Conservation (phyloP, 2,888 invertebrate species). For the Troglohyphantes excavatus region DNA sequence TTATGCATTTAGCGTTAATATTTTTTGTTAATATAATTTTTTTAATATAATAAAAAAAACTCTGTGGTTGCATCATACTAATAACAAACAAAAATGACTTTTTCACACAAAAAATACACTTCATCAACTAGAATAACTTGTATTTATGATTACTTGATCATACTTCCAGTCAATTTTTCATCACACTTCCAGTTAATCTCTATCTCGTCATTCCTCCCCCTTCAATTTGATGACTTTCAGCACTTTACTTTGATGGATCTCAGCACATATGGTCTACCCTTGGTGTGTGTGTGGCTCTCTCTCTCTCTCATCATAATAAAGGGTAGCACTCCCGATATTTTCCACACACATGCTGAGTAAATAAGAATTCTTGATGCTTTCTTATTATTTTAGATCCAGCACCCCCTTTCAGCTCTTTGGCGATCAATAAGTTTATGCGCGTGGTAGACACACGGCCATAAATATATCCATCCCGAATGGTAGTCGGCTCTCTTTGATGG, state of each 20-base stretch:
- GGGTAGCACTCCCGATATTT: background rate
- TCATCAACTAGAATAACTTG: no score
- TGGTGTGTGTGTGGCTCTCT: no score
- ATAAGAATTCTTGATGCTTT: conserved; percentile 3
- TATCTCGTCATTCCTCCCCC: background rate
- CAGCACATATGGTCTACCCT: background rate
- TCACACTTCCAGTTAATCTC: no score
- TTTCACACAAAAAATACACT: no score
- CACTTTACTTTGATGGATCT: background rate
- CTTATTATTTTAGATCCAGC: conserved; percentile 28
- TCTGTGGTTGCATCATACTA: no score
- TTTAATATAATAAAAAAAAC: no score
- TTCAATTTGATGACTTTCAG: background rate
- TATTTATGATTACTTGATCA: no score
- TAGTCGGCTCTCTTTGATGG: conserved; percentile 40
- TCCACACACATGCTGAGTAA: conserved; percentile 1
- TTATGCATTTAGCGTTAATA: no score
- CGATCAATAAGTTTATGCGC: conserved; percentile 47
- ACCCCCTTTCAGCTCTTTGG: background rate
- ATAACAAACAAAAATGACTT: no score
- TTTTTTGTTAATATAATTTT: no score
- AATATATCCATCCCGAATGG: conserved; percentile 20
- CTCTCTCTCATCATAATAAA: background rate
- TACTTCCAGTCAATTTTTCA: no score
- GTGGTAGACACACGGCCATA: conserved; percentile 17